These are phyloP conservation scores for Armadillidium nasatum DNA, from an alignment of 1,140 invertebrate genomes.

Conservation along the genomic window DNA sequence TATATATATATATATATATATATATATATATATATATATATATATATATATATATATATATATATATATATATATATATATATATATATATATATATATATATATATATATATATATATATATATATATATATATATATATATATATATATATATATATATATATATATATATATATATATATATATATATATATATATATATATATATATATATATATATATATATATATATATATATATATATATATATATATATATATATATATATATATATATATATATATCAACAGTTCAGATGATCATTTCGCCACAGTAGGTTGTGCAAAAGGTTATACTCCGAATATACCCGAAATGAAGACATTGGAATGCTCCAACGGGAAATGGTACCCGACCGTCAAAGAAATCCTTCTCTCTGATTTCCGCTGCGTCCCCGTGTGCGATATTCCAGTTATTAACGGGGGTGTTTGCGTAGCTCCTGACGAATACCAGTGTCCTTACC, in stretches of 20 bases:
- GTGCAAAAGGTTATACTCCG: not conserved
- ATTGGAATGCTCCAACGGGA: not conserved
- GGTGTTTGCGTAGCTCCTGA: constrained; percentile 20
- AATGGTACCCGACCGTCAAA: not conserved
- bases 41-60: not conserved
- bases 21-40: constrained; percentile 12
- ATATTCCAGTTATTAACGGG: constrained; percentile 13
- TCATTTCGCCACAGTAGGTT: not conserved
- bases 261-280: not conserved
- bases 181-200: constrained; percentile 12
- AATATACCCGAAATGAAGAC: not conserved
- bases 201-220: not conserved
- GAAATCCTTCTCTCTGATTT: not conserved
- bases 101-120: not conserved
- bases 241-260: constrained; percentile 14
- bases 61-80: not conserved
- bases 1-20: not conserved
- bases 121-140: constrained; percentile 6
- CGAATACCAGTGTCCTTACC: constrained; percentile 16
- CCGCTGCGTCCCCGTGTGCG: constrained; percentile 19
- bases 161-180: constrained; percentile 11
- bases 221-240: constrained; percentile 11
- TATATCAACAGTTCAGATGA: not conserved
- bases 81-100: not conserved
- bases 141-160: not conserved